Conservation (phyloP, 64 coral and sea anemone genomes). For the Montipora foliosa region DNA sequence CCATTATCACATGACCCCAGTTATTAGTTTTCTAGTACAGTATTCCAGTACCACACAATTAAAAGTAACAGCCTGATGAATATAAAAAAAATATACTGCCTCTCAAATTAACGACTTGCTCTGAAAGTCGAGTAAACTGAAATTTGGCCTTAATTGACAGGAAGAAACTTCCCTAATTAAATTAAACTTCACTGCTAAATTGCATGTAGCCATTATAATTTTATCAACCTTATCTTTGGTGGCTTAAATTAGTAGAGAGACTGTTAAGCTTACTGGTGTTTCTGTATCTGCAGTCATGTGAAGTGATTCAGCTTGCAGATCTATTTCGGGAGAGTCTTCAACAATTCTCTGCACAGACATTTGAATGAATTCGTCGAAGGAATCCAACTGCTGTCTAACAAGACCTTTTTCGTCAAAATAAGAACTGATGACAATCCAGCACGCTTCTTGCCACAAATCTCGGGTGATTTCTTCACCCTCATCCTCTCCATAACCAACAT, state of each 20-base stretch:
- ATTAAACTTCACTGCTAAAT: too few species aligned
- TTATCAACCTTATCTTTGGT: too few species aligned
- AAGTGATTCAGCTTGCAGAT: conserved; percentile 97
- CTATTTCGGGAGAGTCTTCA: conserved; percentile 98
- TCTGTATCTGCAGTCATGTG: conserved; percentile 99
- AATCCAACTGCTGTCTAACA: conserved; percentile 96
- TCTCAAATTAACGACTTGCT: too few species aligned
- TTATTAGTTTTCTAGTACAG: too few species aligned
- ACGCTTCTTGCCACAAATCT: conserved; percentile 99
- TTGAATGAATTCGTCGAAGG: conserved; percentile 99
- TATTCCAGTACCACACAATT: too few species aligned
- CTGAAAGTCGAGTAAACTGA: too few species aligned
- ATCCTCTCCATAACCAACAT: conserved; percentile 90
- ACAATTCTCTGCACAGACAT: conserved; percentile 99
- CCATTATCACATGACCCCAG: too few species aligned
- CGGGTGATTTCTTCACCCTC: conserved; percentile 97
- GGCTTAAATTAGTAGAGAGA: not conserved
- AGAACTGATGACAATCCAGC: conserved; percentile 99
- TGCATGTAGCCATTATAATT: not conserved
- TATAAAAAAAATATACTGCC: too few species aligned
- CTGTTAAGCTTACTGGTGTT: conserved; percentile 79
- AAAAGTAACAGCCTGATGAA: too few species aligned
- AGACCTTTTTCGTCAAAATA: conserved; percentile 99
- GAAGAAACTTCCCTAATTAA: too few species aligned
- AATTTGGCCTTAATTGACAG: too few species aligned